A percentile compares a stretch with the other conserved stretches of the same genome.
Conservation (phyloP, 2,113 vertebrate genomes). For the Ophiodon elongatus region DNA sequence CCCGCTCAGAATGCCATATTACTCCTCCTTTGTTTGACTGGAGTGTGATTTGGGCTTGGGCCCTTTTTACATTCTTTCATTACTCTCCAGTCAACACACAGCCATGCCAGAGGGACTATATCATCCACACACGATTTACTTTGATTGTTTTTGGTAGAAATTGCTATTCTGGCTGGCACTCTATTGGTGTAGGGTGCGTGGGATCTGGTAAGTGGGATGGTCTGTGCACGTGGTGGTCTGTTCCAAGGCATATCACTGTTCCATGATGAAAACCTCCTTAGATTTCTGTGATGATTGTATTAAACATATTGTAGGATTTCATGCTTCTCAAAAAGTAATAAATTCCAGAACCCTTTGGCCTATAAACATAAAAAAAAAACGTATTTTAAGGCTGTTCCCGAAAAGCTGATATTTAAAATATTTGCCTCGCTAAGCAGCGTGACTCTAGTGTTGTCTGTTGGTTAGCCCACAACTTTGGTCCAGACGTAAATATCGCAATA, state of each 20-base stretch:
- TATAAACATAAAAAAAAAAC: slow-evolving; percentile 17
- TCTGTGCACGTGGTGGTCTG: slow-evolving; percentile 19
- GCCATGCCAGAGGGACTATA: slow-evolving; percentile 56
- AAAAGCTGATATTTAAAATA: background rate
- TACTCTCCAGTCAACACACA: slow-evolving; percentile 59
- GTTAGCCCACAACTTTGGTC: background rate
- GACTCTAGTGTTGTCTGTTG: too few species aligned
- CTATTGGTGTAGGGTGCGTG: slow-evolving; percentile 30
- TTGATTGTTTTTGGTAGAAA: slow-evolving; percentile 74
- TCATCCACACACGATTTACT: slow-evolving; percentile 67
- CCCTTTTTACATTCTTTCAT: slow-evolving; percentile 62
- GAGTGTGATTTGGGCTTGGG: slow-evolving; percentile 54
- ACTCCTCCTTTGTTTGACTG: slow-evolving; percentile 72
- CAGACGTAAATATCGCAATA: background rate
- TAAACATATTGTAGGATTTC: slow-evolving; percentile 26
- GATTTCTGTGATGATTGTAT: slow-evolving; percentile 29
- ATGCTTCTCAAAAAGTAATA: slow-evolving; percentile 27
- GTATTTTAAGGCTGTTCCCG: background rate
- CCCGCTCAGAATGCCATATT: slow-evolving; percentile 54
- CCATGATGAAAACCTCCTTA: slow-evolving; percentile 42
- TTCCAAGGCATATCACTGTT: slow-evolving; percentile 14
- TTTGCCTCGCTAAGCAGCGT: background rate
- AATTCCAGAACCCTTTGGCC: background rate
- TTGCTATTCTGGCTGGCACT: slow-evolving; percentile 51
- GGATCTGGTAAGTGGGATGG: slow-evolving; percentile 32